phyloP scores from a whole-genome alignment of 2,113 vertebrate genomes.

The Trematomus loennbergii region DNA sequence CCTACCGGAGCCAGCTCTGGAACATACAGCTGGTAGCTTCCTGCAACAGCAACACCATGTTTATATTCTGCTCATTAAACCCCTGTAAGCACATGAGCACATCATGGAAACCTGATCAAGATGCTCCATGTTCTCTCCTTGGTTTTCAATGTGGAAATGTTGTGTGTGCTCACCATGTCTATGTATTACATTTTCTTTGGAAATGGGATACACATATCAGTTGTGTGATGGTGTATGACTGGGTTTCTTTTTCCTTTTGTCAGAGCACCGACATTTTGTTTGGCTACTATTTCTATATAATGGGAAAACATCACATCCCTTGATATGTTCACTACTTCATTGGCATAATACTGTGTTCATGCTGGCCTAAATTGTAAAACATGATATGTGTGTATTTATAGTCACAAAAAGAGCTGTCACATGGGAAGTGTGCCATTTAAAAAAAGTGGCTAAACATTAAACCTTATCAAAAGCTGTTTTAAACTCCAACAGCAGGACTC shows the following conservation, averaged over 20 bases:
- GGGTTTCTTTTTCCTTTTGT: neutral
- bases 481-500: neutral
- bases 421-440: neutral
- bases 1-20: conserved; percentile 92
- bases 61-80: neutral
- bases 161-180: neutral
- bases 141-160: no score
- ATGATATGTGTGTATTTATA: neutral
- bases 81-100: neutral
- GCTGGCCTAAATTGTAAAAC: conserved; percentile 5
- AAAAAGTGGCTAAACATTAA: neutral
- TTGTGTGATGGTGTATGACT: neutral
- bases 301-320: no score
- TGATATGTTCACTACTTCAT: no score
- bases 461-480: neutral
- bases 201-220: no score
- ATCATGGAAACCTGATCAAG: no score
- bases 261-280: neutral
- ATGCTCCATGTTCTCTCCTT: no score
- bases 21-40: conserved; percentile 95
- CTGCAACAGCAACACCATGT: conserved; percentile 73
- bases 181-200: neutral
- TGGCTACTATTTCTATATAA: no score
- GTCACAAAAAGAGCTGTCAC: neutral
- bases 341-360: neutral